phyloP scores from a whole-genome alignment of 2,797 vertebrate species.

The Hyperoplus immaculatus region DNA sequence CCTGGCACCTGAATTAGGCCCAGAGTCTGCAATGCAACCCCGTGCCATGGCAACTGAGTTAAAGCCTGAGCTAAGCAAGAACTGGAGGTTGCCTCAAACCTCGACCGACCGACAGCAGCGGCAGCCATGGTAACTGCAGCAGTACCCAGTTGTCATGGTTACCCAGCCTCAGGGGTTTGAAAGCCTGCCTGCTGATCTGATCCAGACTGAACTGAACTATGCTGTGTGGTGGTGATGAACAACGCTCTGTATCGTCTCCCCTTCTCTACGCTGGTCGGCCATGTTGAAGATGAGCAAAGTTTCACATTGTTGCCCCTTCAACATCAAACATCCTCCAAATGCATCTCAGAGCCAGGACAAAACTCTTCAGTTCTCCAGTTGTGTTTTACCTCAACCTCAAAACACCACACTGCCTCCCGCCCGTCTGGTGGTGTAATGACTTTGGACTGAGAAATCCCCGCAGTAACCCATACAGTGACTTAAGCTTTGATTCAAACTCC shows the following conservation, averaged over 20 bases:
- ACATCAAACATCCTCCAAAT: constrained; percentile 11
- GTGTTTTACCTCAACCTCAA: constrained; percentile 13
- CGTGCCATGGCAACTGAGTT: constrained; percentile 71
- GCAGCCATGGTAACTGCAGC: constrained; percentile 73
- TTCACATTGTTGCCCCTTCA: constrained; percentile 15
- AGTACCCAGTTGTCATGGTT: constrained; percentile 70
- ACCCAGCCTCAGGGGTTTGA: constrained; percentile 55
- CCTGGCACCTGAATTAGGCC: constrained; percentile 86
- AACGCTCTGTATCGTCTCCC: constrained; percentile 31
- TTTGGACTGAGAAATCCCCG: constrained; percentile 51
- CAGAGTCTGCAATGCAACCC: constrained; percentile 75
- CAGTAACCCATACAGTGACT: constrained; percentile 26
- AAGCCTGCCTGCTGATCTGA: constrained; percentile 65
- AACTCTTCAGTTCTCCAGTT: constrained; percentile 22
- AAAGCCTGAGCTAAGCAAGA: constrained; percentile 69
- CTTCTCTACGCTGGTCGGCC: constrained; percentile 40
- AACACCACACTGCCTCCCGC: constrained; percentile 63
- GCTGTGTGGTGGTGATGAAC: constrained; percentile 46
- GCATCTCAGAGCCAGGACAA: constrained; percentile 28
- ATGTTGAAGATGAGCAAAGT: constrained; percentile 52
- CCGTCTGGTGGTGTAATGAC: constrained; percentile 54
- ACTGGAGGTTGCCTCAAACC: constrained; percentile 61
- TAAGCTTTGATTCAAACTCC: constrained; percentile 1
- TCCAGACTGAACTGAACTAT: constrained; percentile 60
- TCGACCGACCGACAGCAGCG: constrained; percentile 38